phyloP scores from a whole-genome alignment of 2,797 vertebrate species.

The Pipistrellus pipistrellus region DNA sequence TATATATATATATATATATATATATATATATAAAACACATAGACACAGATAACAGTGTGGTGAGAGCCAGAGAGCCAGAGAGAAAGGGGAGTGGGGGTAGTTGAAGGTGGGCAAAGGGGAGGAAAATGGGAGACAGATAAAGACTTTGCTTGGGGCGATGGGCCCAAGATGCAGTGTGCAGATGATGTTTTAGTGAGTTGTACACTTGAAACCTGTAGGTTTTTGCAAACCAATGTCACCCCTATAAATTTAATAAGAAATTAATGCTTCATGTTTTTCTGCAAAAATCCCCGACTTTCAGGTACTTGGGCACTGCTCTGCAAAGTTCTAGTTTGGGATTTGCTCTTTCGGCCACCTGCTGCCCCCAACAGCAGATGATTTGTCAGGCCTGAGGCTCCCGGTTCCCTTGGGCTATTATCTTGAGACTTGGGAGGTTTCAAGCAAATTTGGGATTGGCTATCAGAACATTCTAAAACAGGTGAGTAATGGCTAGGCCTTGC shows the following conservation, averaged over 20 bases:
- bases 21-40: background rate
- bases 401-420: background rate
- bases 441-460: slow-evolving; percentile 49
- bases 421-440: slow-evolving; percentile 34
- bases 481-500: slow-evolving; percentile 38
- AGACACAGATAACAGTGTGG: background rate
- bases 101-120: background rate
- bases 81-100: background rate
- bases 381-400: background rate
- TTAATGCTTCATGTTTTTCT: background rate
- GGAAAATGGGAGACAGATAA: background rate
- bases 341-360: background rate
- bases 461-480: slow-evolving; percentile 65
- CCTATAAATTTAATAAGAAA: background rate
- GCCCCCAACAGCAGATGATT: background rate
- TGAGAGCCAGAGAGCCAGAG: background rate
- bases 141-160: background rate
- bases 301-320: background rate
- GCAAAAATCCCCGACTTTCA: background rate
- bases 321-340: background rate
- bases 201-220: background rate
- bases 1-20: too few relatives aligned
- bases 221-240: background rate
- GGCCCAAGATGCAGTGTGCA: background rate
- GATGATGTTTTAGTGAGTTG: background rate